Evolutionary conservation across 2,113 vertebrate genomes (phyloP), one percentile per base, ranked within the genome.

Genomic region (Colinus virginianus): DNA sequence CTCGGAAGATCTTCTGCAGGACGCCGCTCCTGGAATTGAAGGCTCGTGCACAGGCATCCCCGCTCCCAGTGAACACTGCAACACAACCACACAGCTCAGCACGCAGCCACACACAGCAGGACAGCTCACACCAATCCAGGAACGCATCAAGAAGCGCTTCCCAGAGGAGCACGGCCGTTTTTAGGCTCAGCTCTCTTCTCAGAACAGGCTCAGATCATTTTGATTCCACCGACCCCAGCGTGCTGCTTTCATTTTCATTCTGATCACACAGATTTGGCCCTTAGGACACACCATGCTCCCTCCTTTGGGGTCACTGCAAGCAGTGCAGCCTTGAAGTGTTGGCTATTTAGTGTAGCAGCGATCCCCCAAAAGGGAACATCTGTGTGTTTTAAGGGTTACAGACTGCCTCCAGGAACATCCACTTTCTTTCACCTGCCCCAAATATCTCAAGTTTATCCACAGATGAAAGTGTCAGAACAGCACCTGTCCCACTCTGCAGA

Each of bases 41-140:
- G 75, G 98, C 98, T 76, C 98, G 96, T 20, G 98, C 98, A 14
- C 97, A 98, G 76, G 98, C 97, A 51, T 98, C 98, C 1, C 98
- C 98, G 3, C 98, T 98, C 94, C 98, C 98, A 7, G 98, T 98
- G 95, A 98, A 98, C 94, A 98, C 98, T 98, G 97, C 18, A 94
- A 95, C 2, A 6, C 67, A 94, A 63, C 19, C 76, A 90, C 90
- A 87, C 30, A 55, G n/a, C 56, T 43, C 2, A 25, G 75, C 62
- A 12, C 15, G 9, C 0, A 14, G 78, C 56, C 72, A 36, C 51
- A 26, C 70, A 66, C 1, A 0, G 1, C 32, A 16, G 32, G 40
- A 26, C 51, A 77, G 58, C 19, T 49, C 79, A 16, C 0, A 0
- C 0, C 2, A 59, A 64, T 38, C 16, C 61, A 59, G n/a, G 74